Conservation (phyloP, 2,888 invertebrate species). For the Rotaria magnacalcarata region DNA sequence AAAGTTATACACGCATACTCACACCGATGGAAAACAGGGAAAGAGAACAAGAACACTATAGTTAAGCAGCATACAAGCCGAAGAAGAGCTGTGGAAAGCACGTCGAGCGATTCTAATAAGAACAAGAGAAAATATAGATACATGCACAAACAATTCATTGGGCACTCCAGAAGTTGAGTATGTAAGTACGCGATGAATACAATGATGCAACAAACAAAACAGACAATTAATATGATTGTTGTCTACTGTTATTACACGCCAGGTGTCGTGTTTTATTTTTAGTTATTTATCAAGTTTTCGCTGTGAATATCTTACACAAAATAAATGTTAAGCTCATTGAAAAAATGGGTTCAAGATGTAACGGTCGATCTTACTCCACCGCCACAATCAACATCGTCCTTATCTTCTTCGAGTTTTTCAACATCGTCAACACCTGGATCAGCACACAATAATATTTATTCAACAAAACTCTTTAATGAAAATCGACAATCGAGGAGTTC, state of each 20-base stretch:
- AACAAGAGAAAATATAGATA: background rate
- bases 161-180: background rate
- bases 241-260: background rate
- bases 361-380: background rate
- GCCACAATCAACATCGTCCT: background rate
- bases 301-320: background rate
- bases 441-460: background rate
- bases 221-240: background rate
- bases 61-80: background rate
- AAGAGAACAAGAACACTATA: background rate
- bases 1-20: background rate
- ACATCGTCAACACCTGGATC: background rate
- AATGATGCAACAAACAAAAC: background rate
- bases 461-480: background rate
- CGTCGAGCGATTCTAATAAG: background rate
- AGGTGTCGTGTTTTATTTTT: background rate
- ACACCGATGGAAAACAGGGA: background rate
- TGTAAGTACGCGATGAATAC: background rate
- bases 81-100: background rate
- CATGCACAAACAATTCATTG: background rate
- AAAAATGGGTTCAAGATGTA: constrained; percentile 31
- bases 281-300: background rate
- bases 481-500: background rate
- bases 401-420: background rate
- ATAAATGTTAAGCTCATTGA: background rate